Evolutionary conservation across 2,888 invertebrate species (phyloP).

Genomic region (Cephus runcator): DNA sequence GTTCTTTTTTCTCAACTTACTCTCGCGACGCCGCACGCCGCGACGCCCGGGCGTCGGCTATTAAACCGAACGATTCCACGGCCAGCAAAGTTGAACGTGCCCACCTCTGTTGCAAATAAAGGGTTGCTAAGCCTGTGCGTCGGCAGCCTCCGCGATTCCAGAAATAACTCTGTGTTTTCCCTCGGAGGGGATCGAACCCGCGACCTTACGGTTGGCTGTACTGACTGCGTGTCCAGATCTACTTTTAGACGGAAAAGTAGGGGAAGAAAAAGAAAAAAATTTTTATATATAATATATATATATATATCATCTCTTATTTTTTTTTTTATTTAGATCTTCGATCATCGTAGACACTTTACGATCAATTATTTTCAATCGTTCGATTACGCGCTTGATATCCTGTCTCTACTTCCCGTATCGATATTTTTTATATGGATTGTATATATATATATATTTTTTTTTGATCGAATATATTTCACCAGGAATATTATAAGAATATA

Average conservation of each 20-base stretch:
- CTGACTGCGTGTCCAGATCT: slow-evolving; percentile 4
- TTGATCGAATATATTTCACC: no score
- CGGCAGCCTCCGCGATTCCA: slow-evolving; percentile 44
- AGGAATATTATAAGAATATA: no score
- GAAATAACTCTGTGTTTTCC: slow-evolving; percentile 59
- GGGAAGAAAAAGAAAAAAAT: not conserved
- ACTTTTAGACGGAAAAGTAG: slow-evolving; percentile 1
- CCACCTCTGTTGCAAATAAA: slow-evolving; percentile 19
- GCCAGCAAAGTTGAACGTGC: slow-evolving; percentile 29
- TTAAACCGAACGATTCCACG: slow-evolving; percentile 7
- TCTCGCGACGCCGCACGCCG: slow-evolving; percentile 5
- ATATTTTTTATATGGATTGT: no score
- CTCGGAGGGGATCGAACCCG: slow-evolving; percentile 59
- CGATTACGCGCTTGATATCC: no score
- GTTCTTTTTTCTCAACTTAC: no score
- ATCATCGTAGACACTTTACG: no score
- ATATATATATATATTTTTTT: no score
- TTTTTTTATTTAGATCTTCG: no score
- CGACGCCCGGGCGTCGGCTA: slow-evolving; percentile 8
- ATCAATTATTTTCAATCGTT: no score
- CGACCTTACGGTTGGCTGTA: slow-evolving; percentile 46
- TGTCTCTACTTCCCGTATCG: no score
- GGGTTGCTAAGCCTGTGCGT: slow-evolving; percentile 28
- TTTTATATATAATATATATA: not conserved
- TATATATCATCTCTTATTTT: no score